Base-by-base conservation (phyloP, 2,113 vertebrate genomes). In the Neodon shergylaensis region DNA sequence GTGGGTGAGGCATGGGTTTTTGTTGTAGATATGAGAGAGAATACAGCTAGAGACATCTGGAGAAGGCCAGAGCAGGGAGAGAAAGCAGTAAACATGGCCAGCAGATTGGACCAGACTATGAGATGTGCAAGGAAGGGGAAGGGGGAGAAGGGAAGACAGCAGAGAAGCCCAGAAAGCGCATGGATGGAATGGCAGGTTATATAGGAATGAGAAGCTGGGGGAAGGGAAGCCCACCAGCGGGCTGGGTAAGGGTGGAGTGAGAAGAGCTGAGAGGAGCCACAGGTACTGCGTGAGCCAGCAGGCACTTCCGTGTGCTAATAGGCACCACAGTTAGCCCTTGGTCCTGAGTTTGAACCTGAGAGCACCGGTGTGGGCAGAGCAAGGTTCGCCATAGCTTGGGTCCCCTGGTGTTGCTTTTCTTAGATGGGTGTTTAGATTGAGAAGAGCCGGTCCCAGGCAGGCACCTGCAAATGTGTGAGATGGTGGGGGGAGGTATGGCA, bases 361-460 rank as follows among this genome's bases (percentile, higher is more conserved):
- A 65, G 31, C 26, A 19, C 79, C 14, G 1, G 0, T 0, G 2
- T 9, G 0, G 9, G 28, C 16, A 36, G 73, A 44, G 7, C 36
- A 10, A 85, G 54, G 42, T n/a, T 61, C 7, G 3, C 22, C 24
- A 26, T 7, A 12, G 13, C 2, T 10, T 1, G 10, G 31, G 44
- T 1, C 9, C 31, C 31, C 7, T 3, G 13, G 10, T 0, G 3
- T 22, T n/a, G 21, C 68, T 31, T 74, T 47, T 79, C 92, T 33
- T 19, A 73, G 47, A 47, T 4, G 47, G 81, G 39, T n/a, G 49
- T 52, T 49, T 19, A 68, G 58, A 39, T 6, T 68, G 14, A 1
- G 42, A 26, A 11, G 12, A 9, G 12, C 12, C 10, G 65, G 21
- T 16, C 2, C 21, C 36, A 0, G 44, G 9, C 12, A 52, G 11